These are phyloP conservation scores for Drosophila siamana DNA, from an alignment of 2,888 invertebrate species.

Conservation along the genomic window DNA sequence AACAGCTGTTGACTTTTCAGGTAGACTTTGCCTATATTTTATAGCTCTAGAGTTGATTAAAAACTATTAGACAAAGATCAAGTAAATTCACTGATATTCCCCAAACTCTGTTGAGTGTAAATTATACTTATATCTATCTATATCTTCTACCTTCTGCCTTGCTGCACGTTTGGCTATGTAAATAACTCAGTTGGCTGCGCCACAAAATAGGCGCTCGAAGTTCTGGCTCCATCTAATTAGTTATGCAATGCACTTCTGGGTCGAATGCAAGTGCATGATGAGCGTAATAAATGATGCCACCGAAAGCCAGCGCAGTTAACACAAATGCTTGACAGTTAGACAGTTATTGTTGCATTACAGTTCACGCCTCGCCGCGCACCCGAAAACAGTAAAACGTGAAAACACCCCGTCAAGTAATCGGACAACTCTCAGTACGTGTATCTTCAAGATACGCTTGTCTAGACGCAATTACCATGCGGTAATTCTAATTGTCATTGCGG, in stretches of 20 bases:
- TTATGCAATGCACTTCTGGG: conserved; percentile 28
- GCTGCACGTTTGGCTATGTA: neutral
- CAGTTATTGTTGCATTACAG: neutral
- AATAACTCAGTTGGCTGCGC: conserved; percentile 4
- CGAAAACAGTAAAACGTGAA: conserved; percentile 4
- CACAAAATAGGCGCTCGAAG: neutral
- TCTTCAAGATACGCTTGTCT: conserved; percentile 72
- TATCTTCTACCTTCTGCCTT: neutral
- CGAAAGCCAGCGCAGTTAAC: conserved; percentile 21
- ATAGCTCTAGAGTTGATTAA: too few relatives aligned
- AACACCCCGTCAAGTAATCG: too few relatives aligned
- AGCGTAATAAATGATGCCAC: conserved; percentile 28
- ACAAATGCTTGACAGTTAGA: conserved; percentile 28
- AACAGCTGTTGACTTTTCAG: neutral
- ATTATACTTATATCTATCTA: neutral
- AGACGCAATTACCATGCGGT: conserved; percentile 59
- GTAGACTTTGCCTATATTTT: too few relatives aligned
- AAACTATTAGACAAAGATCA: too few relatives aligned
- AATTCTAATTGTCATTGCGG: conserved; percentile 23
- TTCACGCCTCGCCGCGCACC: conserved; percentile 59
- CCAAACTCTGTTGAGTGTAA: too few relatives aligned
- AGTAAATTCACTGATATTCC: too few relatives aligned
- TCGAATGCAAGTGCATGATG: conserved; percentile 34
- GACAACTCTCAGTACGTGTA: conserved; percentile 40
- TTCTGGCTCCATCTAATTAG: conserved; percentile 12